Evolutionary conservation across 2,797 vertebrate species (phyloP), one percentile per base, ranked within the genome.

Genomic region (Coccyzus lansbergi): DNA sequence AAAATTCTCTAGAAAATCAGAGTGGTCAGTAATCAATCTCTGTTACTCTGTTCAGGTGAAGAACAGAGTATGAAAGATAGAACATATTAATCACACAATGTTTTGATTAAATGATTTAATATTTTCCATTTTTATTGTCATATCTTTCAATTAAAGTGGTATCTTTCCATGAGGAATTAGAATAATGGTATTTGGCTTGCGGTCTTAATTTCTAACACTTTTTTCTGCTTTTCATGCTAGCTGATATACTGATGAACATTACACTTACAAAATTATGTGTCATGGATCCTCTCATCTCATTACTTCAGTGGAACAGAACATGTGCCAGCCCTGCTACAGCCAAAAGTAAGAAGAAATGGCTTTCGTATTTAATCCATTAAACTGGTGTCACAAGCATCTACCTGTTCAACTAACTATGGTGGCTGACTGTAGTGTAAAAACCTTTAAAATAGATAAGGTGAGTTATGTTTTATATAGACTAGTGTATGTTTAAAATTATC

Each of bases 311-410:
- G 97, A 97, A 94, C 68, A 90, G 82, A 96, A 93, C 74, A 63
- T 69, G 85, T 89, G 84, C 93, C 97, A 97, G 60, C n/a, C 65
- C 92, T 95, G 78, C 95, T 90, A 88, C 49, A 38, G 90, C 86
- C 82, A 93, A 95, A 97, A 96, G 95, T 79, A 94, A 93, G 62
- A 77, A 95, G 77, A 95, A 96, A 92, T 64, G 70, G 60, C 80
- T 97, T 97, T 96, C 69, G 95, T 87, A 71, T 96, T 88, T 91
- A 95, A 97, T 96, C 96, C 92, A 82, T 97, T 93, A 92, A 92
- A 87, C 51, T 86, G 83, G 72, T 90, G 87, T 94, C 95, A 76
- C 55, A 68, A 94, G 83, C 90, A 86, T 81, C 91, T 95, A 89
- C 81, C 91, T 95, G 88, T 97, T 96, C 97, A 96, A 96, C 90